Conservation (phyloP, 1,140 invertebrate genomes). For the Galleria mellonella region DNA sequence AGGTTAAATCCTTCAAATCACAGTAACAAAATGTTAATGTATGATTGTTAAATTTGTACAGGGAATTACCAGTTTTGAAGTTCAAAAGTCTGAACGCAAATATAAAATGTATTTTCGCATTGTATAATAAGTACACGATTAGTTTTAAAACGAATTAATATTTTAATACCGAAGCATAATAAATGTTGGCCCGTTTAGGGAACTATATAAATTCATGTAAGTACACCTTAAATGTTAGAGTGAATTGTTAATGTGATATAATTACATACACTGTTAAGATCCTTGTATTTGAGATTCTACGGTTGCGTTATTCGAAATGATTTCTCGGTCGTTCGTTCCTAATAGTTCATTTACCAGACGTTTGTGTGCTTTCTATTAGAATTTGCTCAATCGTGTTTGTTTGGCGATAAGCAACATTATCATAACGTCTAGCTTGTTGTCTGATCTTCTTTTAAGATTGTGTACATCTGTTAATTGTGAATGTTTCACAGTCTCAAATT, state of each 20-base stretch:
- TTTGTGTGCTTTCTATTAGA: conserved; percentile 49
- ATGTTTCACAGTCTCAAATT: neutral
- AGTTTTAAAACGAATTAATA: conserved; percentile 61
- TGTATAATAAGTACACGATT: conserved; percentile 67
- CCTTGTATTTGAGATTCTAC: conserved; percentile 45
- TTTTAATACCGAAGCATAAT: conserved; percentile 66
- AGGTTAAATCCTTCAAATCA: conserved; percentile 59
- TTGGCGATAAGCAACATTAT: conserved; percentile 18
- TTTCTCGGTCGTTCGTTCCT: conserved; percentile 55
- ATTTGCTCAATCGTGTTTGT: conserved; percentile 61
- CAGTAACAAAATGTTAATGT: conserved; percentile 66
- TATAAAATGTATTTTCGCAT: conserved; percentile 68
- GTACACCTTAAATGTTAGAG: conserved; percentile 50
- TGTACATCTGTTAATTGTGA: neutral
- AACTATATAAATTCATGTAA: conserved; percentile 35
- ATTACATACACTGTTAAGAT: conserved; percentile 50
- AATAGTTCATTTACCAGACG: conserved; percentile 46
- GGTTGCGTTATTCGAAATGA: conserved; percentile 40
- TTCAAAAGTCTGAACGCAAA: conserved; percentile 67
- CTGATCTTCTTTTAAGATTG: too few relatives aligned
- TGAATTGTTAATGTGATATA: conserved; percentile 58
- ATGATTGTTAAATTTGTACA: conserved; percentile 70
- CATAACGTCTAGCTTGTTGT: too few relatives aligned
- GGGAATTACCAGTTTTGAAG: conserved; percentile 57
- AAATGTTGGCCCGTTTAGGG: conserved; percentile 49